phyloP scores from a whole-genome alignment of 2,797 vertebrate genomes.

The Dromococcyx pavoninus region DNA sequence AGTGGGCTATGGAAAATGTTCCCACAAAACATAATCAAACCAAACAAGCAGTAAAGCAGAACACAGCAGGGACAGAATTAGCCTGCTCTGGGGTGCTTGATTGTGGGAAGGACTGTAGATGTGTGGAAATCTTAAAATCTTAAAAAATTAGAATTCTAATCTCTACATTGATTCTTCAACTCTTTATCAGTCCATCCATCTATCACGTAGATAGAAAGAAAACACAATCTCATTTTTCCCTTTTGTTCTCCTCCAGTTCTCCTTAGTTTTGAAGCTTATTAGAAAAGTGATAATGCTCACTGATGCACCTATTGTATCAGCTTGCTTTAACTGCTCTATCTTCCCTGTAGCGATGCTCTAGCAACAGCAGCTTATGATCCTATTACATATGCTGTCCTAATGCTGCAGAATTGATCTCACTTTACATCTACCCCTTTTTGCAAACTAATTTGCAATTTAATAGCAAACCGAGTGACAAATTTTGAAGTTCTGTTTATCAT shows the following conservation, averaged over 20 bases:
- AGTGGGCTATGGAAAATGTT: not conserved
- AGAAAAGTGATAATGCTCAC: not conserved
- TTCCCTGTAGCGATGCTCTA: slow-evolving; percentile 12
- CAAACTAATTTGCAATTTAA: not conserved
- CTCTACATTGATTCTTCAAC: not conserved
- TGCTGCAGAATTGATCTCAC: not conserved
- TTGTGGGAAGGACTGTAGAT: not conserved
- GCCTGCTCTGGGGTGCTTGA: not conserved
- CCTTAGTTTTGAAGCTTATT: not conserved
- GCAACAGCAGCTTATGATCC: not conserved
- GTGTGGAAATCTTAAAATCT: not conserved
- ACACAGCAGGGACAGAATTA: not conserved
- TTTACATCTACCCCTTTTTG: not conserved
- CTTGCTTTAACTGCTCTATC: not conserved
- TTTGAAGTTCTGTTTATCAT: not conserved
- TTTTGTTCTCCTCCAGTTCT: not conserved
- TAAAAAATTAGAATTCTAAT: accelerated
- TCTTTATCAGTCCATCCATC: not conserved
- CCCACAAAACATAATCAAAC: not conserved
- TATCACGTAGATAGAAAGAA: not conserved
- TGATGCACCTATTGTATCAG: not conserved
- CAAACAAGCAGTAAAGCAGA: not conserved
- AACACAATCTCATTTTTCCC: not conserved
- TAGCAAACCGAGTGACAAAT: not conserved
- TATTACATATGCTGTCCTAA: not conserved